Percentiles rank a stretch among this genome's conserved stretches.
phyloP scores from a whole-genome alignment of 2,888 invertebrate genomes.

The Dinocampus coccinellae region DNA sequence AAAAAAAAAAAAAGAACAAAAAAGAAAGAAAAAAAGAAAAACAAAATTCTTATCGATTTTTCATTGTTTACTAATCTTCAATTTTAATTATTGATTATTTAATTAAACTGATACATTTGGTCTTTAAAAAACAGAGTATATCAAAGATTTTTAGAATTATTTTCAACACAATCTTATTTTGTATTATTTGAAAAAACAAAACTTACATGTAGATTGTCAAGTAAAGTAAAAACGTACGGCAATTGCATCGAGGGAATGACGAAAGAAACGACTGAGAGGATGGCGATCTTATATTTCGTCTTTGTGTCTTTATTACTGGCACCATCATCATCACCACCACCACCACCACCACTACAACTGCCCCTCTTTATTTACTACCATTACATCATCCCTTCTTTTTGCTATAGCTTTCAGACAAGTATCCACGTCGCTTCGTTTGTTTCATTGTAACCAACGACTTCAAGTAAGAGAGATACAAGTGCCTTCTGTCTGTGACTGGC shows the following conservation, averaged over 20 bases:
- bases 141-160: too few species aligned
- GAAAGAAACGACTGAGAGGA: conserved; percentile 8
- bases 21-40: too few species aligned
- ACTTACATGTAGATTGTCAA: conserved; percentile 63
- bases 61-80: too few species aligned
- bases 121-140: too few species aligned
- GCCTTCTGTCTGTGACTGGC: conserved; percentile 57
- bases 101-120: too few species aligned
- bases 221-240: conserved; percentile 58
- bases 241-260: conserved; percentile 7
- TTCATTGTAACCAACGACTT: conserved; percentile 64
- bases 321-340: not conserved
- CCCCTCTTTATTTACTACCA: too few species aligned
- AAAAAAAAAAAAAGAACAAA: too few species aligned
- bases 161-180: too few species aligned
- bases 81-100: too few species aligned
- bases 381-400: conserved; percentile 9
- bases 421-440: conserved; percentile 52
- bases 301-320: conserved; percentile 29
- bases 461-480: conserved; percentile 50
- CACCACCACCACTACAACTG: too few species aligned
- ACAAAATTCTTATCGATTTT: too few species aligned
- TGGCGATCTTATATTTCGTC: conserved; percentile 23
- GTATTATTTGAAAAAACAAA: too few species aligned
- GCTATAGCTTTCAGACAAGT: conserved; percentile 20